A percentile compares a stretch with the other conserved stretches of the same genome.
phyloP scores from a whole-genome alignment of 2,113 vertebrate species.

The Dicerorhinus sumatrensis region DNA sequence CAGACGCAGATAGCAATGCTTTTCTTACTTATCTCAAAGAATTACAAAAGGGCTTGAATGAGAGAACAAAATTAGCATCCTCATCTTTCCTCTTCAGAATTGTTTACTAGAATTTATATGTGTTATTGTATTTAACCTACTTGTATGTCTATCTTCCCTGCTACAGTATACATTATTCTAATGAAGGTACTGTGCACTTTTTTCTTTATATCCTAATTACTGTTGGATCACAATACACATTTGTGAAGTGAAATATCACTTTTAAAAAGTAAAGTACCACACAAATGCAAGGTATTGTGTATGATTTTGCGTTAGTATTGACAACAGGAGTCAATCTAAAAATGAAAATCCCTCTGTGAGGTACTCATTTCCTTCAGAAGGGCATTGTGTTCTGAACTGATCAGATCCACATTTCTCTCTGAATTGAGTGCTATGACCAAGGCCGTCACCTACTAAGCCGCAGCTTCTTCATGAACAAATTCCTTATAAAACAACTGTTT shows the following conservation, averaged over 20 bases:
- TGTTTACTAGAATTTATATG: not conserved
- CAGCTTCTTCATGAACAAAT: not conserved
- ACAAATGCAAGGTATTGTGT: not conserved
- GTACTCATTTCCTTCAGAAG: not conserved
- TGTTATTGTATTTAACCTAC: not conserved
- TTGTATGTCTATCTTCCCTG: not conserved
- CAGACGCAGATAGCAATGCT: not conserved
- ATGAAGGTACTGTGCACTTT: not conserved
- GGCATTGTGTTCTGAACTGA: not conserved
- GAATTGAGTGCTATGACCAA: not conserved
- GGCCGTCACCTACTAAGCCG: not conserved
- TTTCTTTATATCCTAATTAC: not conserved
- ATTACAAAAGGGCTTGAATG: not conserved
- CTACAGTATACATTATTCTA: not conserved
- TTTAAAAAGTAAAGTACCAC: not conserved
- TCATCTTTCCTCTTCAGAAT: not conserved
- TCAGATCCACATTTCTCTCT: not conserved
- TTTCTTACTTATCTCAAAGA: not conserved
- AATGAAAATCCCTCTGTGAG: not conserved
- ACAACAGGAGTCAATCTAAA: not conserved
- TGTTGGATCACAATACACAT: not conserved
- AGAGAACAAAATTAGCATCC: not conserved
- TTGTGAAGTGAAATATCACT: not conserved
- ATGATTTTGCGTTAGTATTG: not conserved
- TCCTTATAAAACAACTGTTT: not conserved